Percentiles rank a stretch among this genome's conserved stretches.
Evolutionary conservation across 2,797 vertebrate species (phyloP).

Genomic region (Pteronotus mesoamericanus): DNA sequence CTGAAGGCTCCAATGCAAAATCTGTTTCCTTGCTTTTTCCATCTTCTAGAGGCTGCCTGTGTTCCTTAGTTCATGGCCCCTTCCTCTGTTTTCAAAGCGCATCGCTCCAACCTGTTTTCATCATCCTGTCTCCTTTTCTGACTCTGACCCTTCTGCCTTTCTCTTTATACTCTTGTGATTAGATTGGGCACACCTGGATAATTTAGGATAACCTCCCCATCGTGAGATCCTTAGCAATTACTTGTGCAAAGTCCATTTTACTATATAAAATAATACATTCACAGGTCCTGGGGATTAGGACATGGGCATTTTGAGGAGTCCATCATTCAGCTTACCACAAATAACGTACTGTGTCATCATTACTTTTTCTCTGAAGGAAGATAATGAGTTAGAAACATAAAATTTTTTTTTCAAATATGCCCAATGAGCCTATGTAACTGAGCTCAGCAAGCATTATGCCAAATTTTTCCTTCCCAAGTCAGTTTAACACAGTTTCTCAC

Average conservation of each 20-base stretch:
- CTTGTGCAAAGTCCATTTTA: background rate
- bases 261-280: background rate
- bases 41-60: background rate
- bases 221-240: background rate
- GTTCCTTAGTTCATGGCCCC: background rate
- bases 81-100: background rate
- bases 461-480: background rate
- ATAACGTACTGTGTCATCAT: background rate
- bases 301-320: background rate
- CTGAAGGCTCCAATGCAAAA: background rate
- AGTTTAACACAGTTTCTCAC: background rate
- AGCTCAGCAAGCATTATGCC: background rate
- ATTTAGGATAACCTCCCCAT: background rate
- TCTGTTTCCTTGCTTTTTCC: background rate
- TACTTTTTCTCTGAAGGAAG: background rate
- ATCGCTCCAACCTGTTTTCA: background rate
- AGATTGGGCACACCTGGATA: background rate
- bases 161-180: background rate
- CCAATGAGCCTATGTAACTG: background rate
- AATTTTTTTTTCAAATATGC: background rate
- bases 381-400: background rate
- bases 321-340: background rate
- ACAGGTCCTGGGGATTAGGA: background rate
- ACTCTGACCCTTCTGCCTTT: background rate
- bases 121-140: background rate